A percentile compares a stretch with the other conserved stretches of the same genome.
Evolutionary conservation across 2,797 vertebrate genomes (phyloP).

Genomic region (Synanceia verrucosa): DNA sequence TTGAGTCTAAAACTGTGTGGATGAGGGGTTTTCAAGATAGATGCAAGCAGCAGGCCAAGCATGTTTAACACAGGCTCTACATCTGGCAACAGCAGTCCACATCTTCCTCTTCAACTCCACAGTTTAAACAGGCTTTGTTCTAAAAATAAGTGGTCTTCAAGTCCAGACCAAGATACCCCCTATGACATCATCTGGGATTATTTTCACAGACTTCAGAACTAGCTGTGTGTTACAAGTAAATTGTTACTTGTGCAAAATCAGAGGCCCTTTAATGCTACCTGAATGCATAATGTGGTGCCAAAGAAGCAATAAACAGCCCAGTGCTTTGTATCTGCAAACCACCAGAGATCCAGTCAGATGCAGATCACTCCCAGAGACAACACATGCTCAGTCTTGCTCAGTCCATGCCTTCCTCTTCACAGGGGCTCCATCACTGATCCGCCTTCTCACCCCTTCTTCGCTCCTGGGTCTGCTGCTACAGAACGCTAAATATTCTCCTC

Average conservation of each 20-base stretch:
- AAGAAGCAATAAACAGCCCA: background rate
- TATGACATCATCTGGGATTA: background rate
- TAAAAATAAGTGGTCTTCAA: background rate
- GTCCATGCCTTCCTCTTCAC: conserved; percentile 84
- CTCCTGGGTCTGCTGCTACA: conserved; percentile 70
- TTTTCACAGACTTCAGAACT: background rate
- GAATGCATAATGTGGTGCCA: background rate
- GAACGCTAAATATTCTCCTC: conserved; percentile 8
- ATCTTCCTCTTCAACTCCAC: background rate
- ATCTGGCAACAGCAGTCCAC: no score
- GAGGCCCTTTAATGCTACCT: background rate
- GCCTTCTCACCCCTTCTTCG: conserved; percentile 66
- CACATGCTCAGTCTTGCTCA: conserved; percentile 31
- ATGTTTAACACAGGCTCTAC: no score
- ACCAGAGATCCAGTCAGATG: background rate
- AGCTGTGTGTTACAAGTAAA: background rate
- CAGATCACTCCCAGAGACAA: background rate
- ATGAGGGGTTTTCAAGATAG: no score
- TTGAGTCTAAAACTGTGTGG: no score
- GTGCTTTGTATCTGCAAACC: background rate
- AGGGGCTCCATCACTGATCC: conserved; percentile 61
- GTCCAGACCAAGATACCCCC: background rate
- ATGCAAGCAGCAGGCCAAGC: no score
- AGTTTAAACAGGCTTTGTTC: background rate
- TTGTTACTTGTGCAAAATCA: background rate